Conservation (phyloP, 2,113 vertebrate species). For the Forbesichthys papilliferus region DNA sequence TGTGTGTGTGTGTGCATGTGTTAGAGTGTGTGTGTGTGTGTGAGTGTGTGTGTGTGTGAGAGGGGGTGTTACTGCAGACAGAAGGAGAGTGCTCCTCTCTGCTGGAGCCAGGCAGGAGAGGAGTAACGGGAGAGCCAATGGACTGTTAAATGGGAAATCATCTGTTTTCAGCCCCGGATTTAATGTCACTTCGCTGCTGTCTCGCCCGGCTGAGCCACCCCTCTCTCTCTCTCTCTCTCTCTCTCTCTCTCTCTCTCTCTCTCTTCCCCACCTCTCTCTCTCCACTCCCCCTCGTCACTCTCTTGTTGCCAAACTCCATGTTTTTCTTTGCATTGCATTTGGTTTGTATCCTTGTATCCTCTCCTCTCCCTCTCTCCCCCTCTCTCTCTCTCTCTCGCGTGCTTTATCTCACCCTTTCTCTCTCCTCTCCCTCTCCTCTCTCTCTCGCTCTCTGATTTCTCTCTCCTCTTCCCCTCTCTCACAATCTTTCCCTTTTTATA, state of each 20-base stretch:
- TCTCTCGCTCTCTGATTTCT: neutral
- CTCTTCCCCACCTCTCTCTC: conserved; percentile 14
- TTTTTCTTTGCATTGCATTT: neutral
- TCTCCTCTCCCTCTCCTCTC: conserved; percentile 17
- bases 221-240: no score
- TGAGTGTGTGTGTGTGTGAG: conserved; percentile 5
- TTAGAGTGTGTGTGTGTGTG: neutral
- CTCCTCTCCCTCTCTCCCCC: conserved; percentile 16
- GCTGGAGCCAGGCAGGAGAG: conserved; percentile 68
- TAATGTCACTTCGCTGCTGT: conserved; percentile 71
- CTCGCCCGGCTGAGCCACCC: no score
- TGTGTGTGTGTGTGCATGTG: neutral
- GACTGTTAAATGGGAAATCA: conserved; percentile 89
- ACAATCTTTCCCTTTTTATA: conserved; percentile 63
- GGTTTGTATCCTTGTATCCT: neutral
- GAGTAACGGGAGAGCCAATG: conserved; percentile 82
- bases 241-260: no score
- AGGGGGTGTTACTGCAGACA: conserved; percentile 60
- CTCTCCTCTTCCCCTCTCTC: conserved; percentile 65
- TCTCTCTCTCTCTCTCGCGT: neutral
- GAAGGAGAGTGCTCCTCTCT: conserved; percentile 61
- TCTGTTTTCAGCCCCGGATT: conserved; percentile 84
- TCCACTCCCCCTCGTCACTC: conserved; percentile 23
- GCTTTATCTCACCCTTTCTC: conserved; percentile 4
- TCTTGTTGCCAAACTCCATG: neutral